phyloP scores from a whole-genome alignment of 1,140 invertebrate species.

The Platyscapa corneri region DNA sequence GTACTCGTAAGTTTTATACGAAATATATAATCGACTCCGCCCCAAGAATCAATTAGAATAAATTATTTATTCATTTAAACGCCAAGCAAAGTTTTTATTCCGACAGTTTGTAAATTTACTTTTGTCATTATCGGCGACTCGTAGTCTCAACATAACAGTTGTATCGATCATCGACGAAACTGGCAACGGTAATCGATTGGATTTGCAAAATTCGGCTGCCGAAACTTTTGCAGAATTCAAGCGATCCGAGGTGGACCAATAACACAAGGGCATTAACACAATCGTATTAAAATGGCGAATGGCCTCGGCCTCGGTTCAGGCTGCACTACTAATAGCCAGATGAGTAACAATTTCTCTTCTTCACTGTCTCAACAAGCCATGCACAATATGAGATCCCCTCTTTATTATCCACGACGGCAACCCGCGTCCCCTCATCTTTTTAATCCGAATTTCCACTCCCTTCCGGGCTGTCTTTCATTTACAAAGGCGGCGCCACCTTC shows the following conservation, averaged over 20 bases:
- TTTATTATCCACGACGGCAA: conserved; percentile 8
- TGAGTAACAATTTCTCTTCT: conserved; percentile 33
- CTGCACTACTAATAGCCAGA: not conserved
- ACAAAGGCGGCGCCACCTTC: conserved; percentile 11
- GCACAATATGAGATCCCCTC: not conserved
- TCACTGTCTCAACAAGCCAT: conserved; percentile 13
- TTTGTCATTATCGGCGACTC: too few species aligned
- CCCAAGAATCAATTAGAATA: too few species aligned
- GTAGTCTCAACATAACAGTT: too few species aligned
- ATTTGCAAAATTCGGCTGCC: not conserved
- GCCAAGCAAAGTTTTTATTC: too few species aligned
- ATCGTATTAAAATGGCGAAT: conserved; percentile 2
- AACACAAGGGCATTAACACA: not conserved
- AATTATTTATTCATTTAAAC: too few species aligned
- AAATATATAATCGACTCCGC: too few species aligned
- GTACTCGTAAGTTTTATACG: not conserved
- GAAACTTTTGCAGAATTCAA: too few species aligned
- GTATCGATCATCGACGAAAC: too few species aligned
- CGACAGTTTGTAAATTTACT: too few species aligned
- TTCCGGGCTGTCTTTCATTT: conserved; percentile 13
- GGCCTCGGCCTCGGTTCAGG: not conserved
- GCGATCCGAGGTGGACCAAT: too few species aligned
- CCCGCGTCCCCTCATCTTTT: conserved; percentile 3
- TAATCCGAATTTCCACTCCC: conserved; percentile 5
- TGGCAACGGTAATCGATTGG: too few species aligned